Evolutionary conservation across 2,113 vertebrate genomes (phyloP), one percentile per base, ranked within the genome.

Genomic region (Tachycineta bicolor): DNA sequence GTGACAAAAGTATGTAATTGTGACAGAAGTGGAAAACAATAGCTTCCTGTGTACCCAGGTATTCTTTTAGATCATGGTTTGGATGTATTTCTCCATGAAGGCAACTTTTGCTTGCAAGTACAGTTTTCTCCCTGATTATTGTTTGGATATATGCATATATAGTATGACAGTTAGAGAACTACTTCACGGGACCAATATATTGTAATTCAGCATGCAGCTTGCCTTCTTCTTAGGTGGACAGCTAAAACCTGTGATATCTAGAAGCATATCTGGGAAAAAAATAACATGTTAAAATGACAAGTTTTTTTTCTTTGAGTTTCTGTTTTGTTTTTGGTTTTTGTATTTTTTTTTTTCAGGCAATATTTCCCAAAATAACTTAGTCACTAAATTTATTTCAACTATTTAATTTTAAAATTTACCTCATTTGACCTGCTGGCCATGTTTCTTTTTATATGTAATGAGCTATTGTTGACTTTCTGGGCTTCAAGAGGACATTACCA

Each of bases 391-490:
- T 58, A 67, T 44, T 64, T 49, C 34, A n/a, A 46, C 15, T 18
- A 50, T 26, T 46, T 78, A 26, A 29, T 69, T 78, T 46, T 8
- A 4, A 69, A 56, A 89, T 65, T 3, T 28, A 59, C 5, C 18
- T 50, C 5, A 15, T 47, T 49, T 1, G 0, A 37, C 22, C 3
- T 49, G 4, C 29, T 62, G 21, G 14, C 8, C 25, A 19, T 11
- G 1, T 29, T 76, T 25, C 8, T 63, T 77, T 56, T 39, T 15
- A 14, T 24, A 1, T 52, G 22, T 2, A 52, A 15, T 5, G 3
- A 8, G 65, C 71, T 34, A 34, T 17, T 26, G 14, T 23, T 64
- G 17, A 2, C 26, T 52, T 81, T 50, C 26, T 58, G 44, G 19
- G 10, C 12, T 81, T 55, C 33, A 50, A 33, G 3, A 33, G 14